These are phyloP conservation scores for Genyomyrus donnyi DNA, from an alignment of 2,113 vertebrate genomes.

Conservation along the genomic window DNA sequence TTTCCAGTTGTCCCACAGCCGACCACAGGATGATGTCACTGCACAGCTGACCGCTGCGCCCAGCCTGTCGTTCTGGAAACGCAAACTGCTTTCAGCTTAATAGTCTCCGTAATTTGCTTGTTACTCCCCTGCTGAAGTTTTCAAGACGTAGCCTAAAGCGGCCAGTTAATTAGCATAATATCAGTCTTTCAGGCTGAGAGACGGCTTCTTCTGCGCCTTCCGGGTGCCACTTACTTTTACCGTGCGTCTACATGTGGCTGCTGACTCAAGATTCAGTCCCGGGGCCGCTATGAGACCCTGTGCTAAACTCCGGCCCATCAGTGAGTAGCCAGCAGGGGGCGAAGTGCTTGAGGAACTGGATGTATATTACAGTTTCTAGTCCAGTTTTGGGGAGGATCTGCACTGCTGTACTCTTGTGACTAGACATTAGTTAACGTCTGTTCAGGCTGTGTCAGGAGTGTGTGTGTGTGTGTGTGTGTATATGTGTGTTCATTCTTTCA, in stretches of 20 bases:
- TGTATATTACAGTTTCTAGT: not conserved
- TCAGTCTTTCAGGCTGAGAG: constrained; percentile 53
- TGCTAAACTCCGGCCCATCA: not conserved
- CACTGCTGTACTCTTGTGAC: not conserved
- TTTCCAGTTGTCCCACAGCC: not conserved
- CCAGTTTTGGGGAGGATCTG: not conserved
- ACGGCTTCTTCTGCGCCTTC: not conserved
- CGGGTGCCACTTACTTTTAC: not conserved
- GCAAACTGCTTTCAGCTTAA: constrained; percentile 14
- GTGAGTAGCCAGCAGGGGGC: not conserved
- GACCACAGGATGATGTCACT: not conserved
- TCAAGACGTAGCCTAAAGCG: constrained; percentile 53
- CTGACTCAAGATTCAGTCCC: not conserved
- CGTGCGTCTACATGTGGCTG: no score
- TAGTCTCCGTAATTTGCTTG: constrained; percentile 28
- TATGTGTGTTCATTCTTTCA: not conserved
- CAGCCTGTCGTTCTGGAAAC: not conserved
- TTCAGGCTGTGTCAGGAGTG: not conserved
- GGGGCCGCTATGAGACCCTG: not conserved
- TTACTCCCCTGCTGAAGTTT: constrained; percentile 47
- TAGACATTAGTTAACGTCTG: not conserved
- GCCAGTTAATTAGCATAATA: constrained; percentile 60
- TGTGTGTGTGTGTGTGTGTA: not conserved
- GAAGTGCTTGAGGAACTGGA: not conserved
- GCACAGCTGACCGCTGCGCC: not conserved